Percentiles rank a stretch among this genome's conserved stretches.
Conservation (phyloP, 1,140 invertebrate genomes). For the Hycleus cichorii region DNA sequence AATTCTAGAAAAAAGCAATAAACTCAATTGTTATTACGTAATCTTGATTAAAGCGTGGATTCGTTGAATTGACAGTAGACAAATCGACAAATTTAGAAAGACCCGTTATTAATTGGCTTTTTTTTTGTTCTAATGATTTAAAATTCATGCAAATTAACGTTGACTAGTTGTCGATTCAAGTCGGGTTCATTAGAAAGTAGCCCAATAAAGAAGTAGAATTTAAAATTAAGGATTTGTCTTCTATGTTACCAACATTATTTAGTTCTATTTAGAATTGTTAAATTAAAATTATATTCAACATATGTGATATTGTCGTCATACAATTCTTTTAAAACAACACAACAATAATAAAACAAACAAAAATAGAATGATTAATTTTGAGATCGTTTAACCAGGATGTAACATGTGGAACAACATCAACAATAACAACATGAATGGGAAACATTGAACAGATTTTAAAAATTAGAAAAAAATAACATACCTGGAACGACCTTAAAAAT, state of each 20-base stretch:
- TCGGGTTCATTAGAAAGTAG: background rate
- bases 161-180: too few relatives aligned
- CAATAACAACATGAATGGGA: slow-evolving; percentile 3
- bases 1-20: too few relatives aligned
- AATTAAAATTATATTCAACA: background rate
- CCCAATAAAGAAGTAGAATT: background rate
- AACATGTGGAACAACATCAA: slow-evolving; percentile 5
- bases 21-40: too few relatives aligned
- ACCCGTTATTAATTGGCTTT: too few relatives aligned
- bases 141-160: too few relatives aligned
- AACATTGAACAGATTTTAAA: background rate
- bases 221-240: background rate
- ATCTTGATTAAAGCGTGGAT: too few relatives aligned
- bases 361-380: too few relatives aligned
- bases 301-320: background rate
- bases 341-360: background rate
- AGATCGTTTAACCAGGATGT: slow-evolving; percentile 9
- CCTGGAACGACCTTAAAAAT: slow-evolving; percentile 7
- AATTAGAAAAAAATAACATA: slow-evolving; percentile 5
- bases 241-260: too few relatives aligned
- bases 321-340: background rate
- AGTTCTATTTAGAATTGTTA: too few relatives aligned
- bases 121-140: too few relatives aligned
- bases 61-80: too few relatives aligned
- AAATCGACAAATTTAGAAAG: too few relatives aligned